Percentiles rank a stretch among this genome's conserved stretches.
phyloP scores from a whole-genome alignment of 2,888 invertebrate species.

The Lissocephala sabroskyi region DNA sequence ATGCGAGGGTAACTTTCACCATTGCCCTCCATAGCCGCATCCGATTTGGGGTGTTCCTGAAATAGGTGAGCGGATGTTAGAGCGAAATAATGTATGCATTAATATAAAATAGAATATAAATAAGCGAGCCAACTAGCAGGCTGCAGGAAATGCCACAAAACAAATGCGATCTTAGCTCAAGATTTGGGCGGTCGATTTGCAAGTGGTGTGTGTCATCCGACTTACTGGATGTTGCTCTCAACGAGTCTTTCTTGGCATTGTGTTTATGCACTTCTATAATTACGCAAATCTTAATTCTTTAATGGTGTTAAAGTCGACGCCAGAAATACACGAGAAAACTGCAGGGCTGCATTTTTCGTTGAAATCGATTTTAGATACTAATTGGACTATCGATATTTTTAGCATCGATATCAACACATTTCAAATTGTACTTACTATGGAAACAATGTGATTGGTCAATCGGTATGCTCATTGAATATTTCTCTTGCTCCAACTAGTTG shows the following conservation, averaged over 20 bases:
- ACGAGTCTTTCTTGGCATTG: constrained; percentile 15
- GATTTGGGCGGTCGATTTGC: background rate
- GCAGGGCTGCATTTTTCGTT: constrained; percentile 20
- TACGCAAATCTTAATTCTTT: constrained; percentile 8
- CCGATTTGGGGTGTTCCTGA: constrained; percentile 3
- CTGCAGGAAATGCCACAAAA: background rate
- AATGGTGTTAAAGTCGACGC: constrained; percentile 5
- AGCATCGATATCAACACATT: too few relatives aligned
- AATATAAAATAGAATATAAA: too few relatives aligned
- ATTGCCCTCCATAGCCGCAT: constrained; percentile 7
- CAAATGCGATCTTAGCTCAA: background rate
- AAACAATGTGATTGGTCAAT: too few relatives aligned
- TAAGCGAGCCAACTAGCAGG: too few relatives aligned
- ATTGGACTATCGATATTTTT: too few relatives aligned
- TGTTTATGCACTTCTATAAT: constrained; percentile 6
- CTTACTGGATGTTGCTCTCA: constrained; percentile 2
- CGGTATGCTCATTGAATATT: too few relatives aligned
- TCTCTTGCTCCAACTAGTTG: too few relatives aligned
- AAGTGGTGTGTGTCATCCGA: background rate
- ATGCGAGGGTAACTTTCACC: constrained; percentile 19
- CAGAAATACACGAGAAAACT: constrained; percentile 45
- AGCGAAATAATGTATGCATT: too few relatives aligned
- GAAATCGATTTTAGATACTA: too few relatives aligned
- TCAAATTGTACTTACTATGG: too few relatives aligned
- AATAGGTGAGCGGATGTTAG: too few relatives aligned